phyloP scores from a whole-genome alignment of 2,113 vertebrate species.

The Manacus vitellinus region DNA sequence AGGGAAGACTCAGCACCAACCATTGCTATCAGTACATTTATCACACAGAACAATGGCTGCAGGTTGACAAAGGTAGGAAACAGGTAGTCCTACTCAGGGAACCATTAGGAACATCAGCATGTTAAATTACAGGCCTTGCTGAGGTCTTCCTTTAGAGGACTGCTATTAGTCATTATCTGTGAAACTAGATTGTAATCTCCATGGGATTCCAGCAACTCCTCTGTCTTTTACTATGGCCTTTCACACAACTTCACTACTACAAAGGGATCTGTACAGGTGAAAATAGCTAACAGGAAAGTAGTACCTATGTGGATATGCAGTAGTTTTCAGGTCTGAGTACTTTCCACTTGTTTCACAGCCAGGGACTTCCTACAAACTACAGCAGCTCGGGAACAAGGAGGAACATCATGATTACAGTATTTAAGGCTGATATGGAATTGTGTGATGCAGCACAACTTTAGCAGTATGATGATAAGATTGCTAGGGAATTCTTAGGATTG shows the following conservation, averaged over 20 bases:
- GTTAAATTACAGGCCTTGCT: not conserved
- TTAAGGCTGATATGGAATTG: not conserved
- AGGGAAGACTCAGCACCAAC: not conserved
- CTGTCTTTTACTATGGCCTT: not conserved
- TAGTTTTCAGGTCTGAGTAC: not conserved
- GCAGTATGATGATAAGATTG: not conserved
- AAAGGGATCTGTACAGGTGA: not conserved
- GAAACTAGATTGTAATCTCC: not conserved
- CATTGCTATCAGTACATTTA: not conserved
- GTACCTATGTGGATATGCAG: not conserved
- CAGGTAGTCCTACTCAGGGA: not conserved
- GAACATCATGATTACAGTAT: not conserved
- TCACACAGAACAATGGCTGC: not conserved
- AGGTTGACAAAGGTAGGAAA: not conserved
- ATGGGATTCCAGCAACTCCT: not conserved
- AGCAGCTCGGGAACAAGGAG: not conserved
- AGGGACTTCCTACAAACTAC: not conserved
- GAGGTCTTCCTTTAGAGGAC: not conserved
- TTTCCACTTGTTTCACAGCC: not conserved
- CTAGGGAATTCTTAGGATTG: not conserved
- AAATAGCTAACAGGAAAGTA: not conserved
- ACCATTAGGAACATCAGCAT: not conserved
- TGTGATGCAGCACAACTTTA: not conserved
- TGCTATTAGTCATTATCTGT: not conserved
- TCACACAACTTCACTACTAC: not conserved